Conservation (phyloP, 1,140 invertebrate genomes). For the Drosophila ohnishii region DNA sequence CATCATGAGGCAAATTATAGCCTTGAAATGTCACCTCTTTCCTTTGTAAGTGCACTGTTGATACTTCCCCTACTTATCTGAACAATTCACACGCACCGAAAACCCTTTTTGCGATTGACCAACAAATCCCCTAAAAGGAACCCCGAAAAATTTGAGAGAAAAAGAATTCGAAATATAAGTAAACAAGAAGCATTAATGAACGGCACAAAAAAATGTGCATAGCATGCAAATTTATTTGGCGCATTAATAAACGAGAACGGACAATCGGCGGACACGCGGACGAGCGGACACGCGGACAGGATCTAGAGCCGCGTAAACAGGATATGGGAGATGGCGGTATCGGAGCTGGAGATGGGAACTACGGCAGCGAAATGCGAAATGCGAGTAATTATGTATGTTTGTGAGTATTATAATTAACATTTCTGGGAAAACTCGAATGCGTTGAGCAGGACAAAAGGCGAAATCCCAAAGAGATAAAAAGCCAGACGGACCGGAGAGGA, state of each 20-base stretch:
- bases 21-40: slow-evolving; percentile 22
- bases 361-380: slow-evolving; percentile 50
- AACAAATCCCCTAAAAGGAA: slow-evolving; percentile 12
- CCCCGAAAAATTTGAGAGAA: slow-evolving; percentile 8
- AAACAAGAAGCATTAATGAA: slow-evolving; percentile 60
- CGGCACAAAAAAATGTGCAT: slow-evolving; percentile 55
- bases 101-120: slow-evolving; percentile 15
- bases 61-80: slow-evolving; percentile 11
- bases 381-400: slow-evolving; percentile 78
- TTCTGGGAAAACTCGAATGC: slow-evolving; percentile 80
- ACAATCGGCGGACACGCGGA: slow-evolving; percentile 18
- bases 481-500: slow-evolving; percentile 39
- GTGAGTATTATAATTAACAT: slow-evolving; percentile 80
- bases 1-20: background rate
- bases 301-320: slow-evolving; percentile 66
- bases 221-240: slow-evolving; percentile 77
- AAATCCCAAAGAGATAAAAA: slow-evolving; percentile 52
- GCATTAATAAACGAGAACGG: slow-evolving; percentile 63
- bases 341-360: slow-evolving; percentile 41
- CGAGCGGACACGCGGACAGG: slow-evolving; percentile 18
- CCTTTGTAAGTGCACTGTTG: background rate
- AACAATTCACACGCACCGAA: slow-evolving; percentile 28
- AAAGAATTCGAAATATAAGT: slow-evolving; percentile 45
- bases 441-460: slow-evolving; percentile 78
- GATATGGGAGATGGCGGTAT: slow-evolving; percentile 59